These are phyloP conservation scores for Enteromius fasciolatus DNA, from an alignment of 2,797 vertebrate genomes.

Conservation along the genomic window DNA sequence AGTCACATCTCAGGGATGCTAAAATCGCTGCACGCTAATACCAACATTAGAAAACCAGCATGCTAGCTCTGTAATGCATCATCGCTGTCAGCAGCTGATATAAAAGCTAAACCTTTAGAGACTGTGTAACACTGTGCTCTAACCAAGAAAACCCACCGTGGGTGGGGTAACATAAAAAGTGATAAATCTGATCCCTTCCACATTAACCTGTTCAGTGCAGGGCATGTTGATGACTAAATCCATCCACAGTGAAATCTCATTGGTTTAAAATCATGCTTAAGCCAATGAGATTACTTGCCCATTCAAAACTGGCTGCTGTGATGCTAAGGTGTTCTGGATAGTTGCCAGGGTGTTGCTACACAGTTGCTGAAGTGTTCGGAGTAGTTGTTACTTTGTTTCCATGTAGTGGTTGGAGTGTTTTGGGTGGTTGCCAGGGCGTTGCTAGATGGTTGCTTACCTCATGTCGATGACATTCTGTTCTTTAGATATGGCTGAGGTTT, in stretches of 20 bases:
- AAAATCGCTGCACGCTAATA: conserved; percentile 20
- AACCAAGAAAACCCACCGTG: not conserved
- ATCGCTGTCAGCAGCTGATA: conserved; percentile 2
- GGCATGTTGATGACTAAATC: not conserved
- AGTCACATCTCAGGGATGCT: not conserved
- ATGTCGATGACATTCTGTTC: not conserved
- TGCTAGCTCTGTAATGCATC: conserved; percentile 9
- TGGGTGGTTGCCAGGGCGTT: not conserved
- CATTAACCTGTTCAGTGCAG: not conserved
- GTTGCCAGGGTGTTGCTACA: not conserved
- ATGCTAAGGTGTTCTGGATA: not conserved
- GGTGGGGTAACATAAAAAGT: not conserved
- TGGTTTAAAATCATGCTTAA: conserved; percentile 1
- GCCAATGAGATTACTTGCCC: not conserved
- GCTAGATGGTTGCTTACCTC: not conserved
- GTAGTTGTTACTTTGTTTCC: not conserved
- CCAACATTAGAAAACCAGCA: conserved; percentile 3
- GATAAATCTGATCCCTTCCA: not conserved
- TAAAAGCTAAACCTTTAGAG: conserved; percentile 18
- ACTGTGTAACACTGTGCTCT: not conserved
- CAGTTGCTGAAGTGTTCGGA: not conserved
- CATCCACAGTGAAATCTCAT: not conserved
- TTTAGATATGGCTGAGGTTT: not conserved
- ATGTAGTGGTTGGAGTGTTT: not conserved
- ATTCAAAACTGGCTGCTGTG: not conserved